Conservation (phyloP, 2,888 invertebrate species). For the Synergus umbraculus region DNA sequence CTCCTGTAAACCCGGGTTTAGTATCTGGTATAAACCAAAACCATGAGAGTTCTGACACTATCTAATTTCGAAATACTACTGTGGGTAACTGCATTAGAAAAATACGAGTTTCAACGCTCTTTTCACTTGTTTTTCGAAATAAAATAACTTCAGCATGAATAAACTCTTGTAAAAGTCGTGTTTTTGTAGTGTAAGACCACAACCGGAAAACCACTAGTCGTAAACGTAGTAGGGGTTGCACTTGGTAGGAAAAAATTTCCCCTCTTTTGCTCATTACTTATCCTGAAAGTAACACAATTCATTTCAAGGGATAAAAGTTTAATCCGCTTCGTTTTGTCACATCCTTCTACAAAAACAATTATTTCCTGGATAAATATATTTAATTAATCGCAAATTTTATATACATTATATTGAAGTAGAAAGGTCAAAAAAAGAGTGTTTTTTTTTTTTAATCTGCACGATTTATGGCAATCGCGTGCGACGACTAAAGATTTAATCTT, state of each 20-base stretch:
- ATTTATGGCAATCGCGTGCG: slow-evolving; percentile 29
- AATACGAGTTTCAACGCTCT: neutral
- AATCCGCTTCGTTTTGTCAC: neutral
- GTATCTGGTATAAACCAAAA: neutral
- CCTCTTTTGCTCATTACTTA: neutral
- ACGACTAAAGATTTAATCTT: slow-evolving; percentile 5
- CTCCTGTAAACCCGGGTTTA: neutral
- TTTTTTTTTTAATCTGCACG: neutral
- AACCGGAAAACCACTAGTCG: slow-evolving; percentile 4
- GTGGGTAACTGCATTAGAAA: neutral
- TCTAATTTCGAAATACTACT: neutral
- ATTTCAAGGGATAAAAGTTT: neutral
- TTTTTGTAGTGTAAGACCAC: neutral
- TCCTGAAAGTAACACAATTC: neutral
- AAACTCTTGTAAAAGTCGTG: neutral
- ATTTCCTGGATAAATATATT: too few species aligned
- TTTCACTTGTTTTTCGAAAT: slow-evolving; percentile 9
- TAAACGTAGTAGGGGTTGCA: neutral
- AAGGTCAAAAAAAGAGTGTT: neutral
- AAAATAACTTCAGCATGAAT: neutral
- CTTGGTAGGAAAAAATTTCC: neutral
- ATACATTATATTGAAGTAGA: neutral
- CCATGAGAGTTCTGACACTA: neutral
- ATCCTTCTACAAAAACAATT: too few species aligned
- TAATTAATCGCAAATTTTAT: too few species aligned